Base-by-base conservation (phyloP, 23 tunicate species). In the Pegea sp. region DNA sequence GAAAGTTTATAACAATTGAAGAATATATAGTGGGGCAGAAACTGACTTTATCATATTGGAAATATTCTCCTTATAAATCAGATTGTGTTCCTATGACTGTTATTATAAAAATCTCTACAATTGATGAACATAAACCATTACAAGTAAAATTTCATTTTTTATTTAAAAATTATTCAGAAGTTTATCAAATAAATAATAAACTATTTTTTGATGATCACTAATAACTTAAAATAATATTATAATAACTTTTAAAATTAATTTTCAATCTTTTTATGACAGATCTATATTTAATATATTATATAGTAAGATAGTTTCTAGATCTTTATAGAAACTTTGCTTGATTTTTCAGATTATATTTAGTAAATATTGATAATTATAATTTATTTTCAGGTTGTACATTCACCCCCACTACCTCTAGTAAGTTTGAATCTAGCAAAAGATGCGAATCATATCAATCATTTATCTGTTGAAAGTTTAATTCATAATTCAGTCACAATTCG, bases 11-110 rank as follows among this genome's bases (percentile, higher is more conserved):
- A 2, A 69, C 68, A 8, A 46, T 91, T 25, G 99, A 91, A 22
- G 91, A 79, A 49, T 91, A 72, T 34, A 51, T 25, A 2, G 68
- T 76, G 21, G 93, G 99, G 3, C 53, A 63, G 22, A 91, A 69
- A 63, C 48, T 91, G 29, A 60, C 69, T 1, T 18, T 91, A 5
- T 72, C 86, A 0, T 91, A 91, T 55, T 91, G 99, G 99, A 65
- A 70, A 64, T 34, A 65, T 2, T 55, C 56, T 52, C 38, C 72
- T 2, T 34, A 59, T 65, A 60, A 52, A 48, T 59, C 42, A 28
- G 49, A 52, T 26, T 23, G 33, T 55, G 52, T 72, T 42, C 34
- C 48, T 20, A 28, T 19, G 20, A 4, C 59, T 6, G 32, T 74
- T 8, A 59, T 44, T 4, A 65, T 74, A 24, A 56, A 52, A 7